phyloP scores from a whole-genome alignment of 2,797 vertebrate species.

The Prunella strophiata region DNA sequence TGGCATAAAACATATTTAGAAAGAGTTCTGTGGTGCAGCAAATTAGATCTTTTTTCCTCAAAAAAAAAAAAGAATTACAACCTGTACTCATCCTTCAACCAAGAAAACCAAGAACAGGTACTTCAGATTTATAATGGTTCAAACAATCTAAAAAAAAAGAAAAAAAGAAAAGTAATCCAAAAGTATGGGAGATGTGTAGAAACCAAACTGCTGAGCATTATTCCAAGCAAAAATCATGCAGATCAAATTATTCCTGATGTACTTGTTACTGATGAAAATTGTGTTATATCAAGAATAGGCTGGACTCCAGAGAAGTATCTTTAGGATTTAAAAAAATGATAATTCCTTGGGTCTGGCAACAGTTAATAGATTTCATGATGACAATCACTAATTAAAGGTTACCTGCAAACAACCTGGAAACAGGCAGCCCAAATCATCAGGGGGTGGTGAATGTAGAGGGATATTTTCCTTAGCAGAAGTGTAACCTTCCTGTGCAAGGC shows the following conservation, averaged over 20 bases:
- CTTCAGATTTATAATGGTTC: not conserved
- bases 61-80: not conserved
- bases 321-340: not conserved
- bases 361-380: not conserved
- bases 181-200: not conserved
- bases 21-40: not conserved
- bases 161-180: not conserved
- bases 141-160: not conserved
- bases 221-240: not conserved
- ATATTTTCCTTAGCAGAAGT: not conserved
- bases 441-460: accelerated
- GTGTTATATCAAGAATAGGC: not conserved
- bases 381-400: not conserved
- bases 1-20: not conserved
- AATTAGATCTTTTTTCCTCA: not conserved
- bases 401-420: not conserved
- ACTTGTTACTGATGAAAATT: not conserved
- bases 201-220: not conserved
- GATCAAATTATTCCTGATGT: not conserved
- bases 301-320: not conserved
- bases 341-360: not conserved
- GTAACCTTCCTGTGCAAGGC: not conserved
- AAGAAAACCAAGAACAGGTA: not conserved
- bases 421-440: not conserved
- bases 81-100: not conserved